Evolutionary conservation across 2,888 invertebrate genomes (phyloP).

Genomic region (Ichneumoninae sp.): DNA sequence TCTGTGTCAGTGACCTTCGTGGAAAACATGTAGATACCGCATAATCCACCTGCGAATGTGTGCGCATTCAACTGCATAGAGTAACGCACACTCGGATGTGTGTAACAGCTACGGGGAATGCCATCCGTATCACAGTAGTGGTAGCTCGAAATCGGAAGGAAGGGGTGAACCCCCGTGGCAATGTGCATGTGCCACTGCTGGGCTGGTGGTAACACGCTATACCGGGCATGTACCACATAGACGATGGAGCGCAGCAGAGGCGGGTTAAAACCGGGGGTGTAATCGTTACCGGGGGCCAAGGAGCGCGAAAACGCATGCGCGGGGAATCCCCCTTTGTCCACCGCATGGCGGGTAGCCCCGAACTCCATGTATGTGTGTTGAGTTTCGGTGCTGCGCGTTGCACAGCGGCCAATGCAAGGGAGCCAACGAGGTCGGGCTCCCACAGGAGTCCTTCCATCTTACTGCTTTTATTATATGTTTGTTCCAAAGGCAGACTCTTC

Average conservation of each 20-base stretch:
- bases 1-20: slow-evolving; percentile 65
- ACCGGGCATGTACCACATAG: slow-evolving; percentile 31
- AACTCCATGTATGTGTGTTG: slow-evolving; percentile 38
- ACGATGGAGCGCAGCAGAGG: slow-evolving; percentile 55
- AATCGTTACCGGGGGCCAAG: slow-evolving; percentile 79
- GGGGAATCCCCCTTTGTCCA: slow-evolving; percentile 79
- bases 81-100: slow-evolving; percentile 8
- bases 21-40: slow-evolving; percentile 58
- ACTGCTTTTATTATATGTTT: slow-evolving; percentile 79
- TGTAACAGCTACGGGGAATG: slow-evolving; percentile 32
- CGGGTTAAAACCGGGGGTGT: slow-evolving; percentile 67
- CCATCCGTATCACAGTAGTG: slow-evolving; percentile 36
- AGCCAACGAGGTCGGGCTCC: slow-evolving; percentile 72
- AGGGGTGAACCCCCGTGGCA: slow-evolving; percentile 54
- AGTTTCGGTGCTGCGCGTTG: slow-evolving; percentile 50
- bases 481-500: slow-evolving; percentile 63
- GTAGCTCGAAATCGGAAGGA: slow-evolving; percentile 56
- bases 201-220: slow-evolving; percentile 38
- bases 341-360: slow-evolving; percentile 65
- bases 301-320: slow-evolving; percentile 79
- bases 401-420: slow-evolving; percentile 64
- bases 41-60: slow-evolving; percentile 62
- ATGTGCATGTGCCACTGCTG: slow-evolving; percentile 16
- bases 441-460: slow-evolving; percentile 80
- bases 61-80: slow-evolving; percentile 36